Evolutionary conservation across 2,888 invertebrate genomes (phyloP).

Genomic region (Galeopsomyia nigrocyanea): DNA sequence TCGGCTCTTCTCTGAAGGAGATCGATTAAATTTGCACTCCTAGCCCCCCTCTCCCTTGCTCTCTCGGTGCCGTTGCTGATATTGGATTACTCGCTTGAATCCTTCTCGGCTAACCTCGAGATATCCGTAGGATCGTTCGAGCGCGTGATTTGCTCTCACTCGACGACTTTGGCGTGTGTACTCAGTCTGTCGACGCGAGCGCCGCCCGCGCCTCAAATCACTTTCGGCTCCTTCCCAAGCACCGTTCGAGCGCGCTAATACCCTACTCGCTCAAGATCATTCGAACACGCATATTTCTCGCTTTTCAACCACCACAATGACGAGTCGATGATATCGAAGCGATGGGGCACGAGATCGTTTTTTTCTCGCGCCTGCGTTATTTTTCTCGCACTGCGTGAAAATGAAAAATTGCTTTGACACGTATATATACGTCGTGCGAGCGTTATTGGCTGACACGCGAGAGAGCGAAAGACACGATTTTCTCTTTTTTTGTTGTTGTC

Average conservation of each 20-base stretch:
- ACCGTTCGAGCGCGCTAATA: neutral
- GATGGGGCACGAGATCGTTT: neutral
- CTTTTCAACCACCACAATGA: no score
- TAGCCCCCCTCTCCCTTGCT: no score
- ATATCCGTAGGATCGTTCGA: constrained; percentile 39
- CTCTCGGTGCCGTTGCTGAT: constrained; percentile 25
- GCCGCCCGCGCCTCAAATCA: constrained; percentile 18
- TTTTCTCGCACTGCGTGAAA: no score
- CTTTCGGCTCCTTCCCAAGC: constrained; percentile 14
- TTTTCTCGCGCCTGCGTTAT: no score
- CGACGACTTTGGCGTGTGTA: neutral
- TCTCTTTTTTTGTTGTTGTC: no score
- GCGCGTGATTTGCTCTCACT: constrained; percentile 39
- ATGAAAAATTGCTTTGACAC: no score
- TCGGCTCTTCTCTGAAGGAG: constrained; percentile 6
- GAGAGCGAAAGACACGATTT: no score
- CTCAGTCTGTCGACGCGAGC: neutral
- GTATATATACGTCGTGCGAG: no score
- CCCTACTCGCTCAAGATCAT: no score
- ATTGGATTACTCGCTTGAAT: constrained; percentile 48
- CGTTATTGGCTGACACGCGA: no score
- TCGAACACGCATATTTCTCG: no score
- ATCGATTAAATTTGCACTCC: constrained; percentile 48
- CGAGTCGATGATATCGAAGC: neutral
- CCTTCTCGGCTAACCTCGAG: constrained; percentile 46